Evolutionary conservation across 2,113 vertebrate genomes (phyloP).

Genomic region (Callaeas wilsoni): DNA sequence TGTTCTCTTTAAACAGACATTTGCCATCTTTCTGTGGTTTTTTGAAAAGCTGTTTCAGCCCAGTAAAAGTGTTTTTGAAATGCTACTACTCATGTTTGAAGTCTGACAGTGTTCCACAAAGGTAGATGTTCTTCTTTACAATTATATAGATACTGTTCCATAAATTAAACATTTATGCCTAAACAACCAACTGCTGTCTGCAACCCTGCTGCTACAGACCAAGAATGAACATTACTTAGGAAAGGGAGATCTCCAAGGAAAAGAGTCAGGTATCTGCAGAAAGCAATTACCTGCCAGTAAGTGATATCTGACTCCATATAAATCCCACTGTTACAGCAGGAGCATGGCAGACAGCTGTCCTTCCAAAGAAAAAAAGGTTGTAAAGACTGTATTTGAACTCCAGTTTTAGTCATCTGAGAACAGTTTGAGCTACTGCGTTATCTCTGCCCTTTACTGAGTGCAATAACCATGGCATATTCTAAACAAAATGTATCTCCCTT

Average conservation of each 20-base stretch:
- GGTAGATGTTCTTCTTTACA: background rate
- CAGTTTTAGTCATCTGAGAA: background rate
- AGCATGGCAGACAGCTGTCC: background rate
- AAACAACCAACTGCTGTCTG: background rate
- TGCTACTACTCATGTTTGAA: background rate
- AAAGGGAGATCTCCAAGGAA: background rate
- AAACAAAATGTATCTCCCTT: background rate
- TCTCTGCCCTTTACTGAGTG: background rate
- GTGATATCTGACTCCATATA: background rate
- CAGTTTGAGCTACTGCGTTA: background rate
- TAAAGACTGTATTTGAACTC: background rate
- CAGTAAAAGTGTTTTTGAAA: background rate
- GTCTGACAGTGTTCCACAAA: background rate
- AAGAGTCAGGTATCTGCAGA: constrained; percentile 9
- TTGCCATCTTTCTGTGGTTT: background rate
- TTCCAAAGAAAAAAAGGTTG: background rate
- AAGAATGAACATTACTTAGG: background rate
- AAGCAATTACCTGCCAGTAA: background rate
- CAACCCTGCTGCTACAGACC: background rate
- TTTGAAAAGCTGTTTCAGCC: background rate
- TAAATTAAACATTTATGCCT: constrained; percentile 20
- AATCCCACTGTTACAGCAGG: background rate
- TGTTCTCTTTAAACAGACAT: background rate
- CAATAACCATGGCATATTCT: background rate
- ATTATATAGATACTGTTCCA: background rate